A percentile compares a stretch with the other conserved stretches of the same genome.
Conservation (phyloP, 2,888 invertebrate genomes). For the Rotaria socialis region DNA sequence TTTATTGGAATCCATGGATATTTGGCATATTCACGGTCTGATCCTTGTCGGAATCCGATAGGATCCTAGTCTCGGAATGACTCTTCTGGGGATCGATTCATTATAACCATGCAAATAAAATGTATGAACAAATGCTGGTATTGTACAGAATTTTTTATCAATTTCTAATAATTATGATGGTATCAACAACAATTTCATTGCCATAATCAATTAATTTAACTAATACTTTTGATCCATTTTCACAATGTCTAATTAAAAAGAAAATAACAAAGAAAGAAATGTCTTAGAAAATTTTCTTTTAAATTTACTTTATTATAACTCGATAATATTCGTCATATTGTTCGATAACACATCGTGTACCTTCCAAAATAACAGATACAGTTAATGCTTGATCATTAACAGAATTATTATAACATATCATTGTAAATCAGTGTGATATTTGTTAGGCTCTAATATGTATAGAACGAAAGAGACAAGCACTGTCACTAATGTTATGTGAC, state of each 20-base stretch:
- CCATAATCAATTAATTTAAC: conserved; percentile 1
- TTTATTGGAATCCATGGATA: too few species aligned
- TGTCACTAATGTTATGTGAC: too few species aligned
- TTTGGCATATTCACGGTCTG: too few species aligned
- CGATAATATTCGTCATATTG: background rate
- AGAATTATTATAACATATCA: background rate
- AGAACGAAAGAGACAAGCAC: too few species aligned
- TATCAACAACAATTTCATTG: conserved; percentile 1
- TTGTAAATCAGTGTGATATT: too few species aligned
- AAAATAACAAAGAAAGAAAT: too few species aligned
- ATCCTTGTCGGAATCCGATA: too few species aligned
- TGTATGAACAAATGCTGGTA: background rate
- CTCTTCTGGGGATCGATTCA: too few species aligned
- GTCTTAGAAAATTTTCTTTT: background rate
- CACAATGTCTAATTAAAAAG: background rate
- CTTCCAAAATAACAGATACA: background rate
- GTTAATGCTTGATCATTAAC: background rate
- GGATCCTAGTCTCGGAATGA: too few species aligned
- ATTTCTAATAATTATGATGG: conserved; percentile 3
- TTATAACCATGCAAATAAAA: background rate
- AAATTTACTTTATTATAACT: background rate
- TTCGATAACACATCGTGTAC: background rate
- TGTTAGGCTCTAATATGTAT: too few species aligned
- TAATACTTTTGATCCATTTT: background rate
- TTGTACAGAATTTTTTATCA: background rate